Conservation (phyloP, 2,888 invertebrate species). For the Ecdyonurus torrentis region DNA sequence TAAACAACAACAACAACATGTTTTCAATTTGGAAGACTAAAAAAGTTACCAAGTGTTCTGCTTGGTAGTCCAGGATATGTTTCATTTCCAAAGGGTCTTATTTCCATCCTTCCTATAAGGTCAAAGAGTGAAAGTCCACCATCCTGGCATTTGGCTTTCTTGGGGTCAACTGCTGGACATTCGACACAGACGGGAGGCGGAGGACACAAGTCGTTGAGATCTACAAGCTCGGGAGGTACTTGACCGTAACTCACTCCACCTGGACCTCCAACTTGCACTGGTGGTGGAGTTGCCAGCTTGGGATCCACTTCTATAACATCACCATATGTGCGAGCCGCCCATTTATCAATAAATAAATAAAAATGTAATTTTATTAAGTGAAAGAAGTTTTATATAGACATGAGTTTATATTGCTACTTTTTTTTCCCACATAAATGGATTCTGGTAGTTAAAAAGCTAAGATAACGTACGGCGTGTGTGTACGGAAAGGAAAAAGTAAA, state of each 20-base stretch:
- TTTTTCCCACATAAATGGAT: not conserved
- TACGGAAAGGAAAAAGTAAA: not conserved
- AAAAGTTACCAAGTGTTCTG: conserved; percentile 31
- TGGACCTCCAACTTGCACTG: conserved; percentile 21
- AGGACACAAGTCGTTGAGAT: conserved; percentile 41
- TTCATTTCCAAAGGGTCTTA: conserved; percentile 37
- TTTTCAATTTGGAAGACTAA: no score
- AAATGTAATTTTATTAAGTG: no score
- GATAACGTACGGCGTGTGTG: not conserved
- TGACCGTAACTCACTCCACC: conserved; percentile 36
- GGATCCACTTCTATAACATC: conserved; percentile 26
- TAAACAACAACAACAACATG: no score
- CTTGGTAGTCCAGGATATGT: conserved; percentile 37
- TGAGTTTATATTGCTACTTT: no score
- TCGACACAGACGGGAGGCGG: conserved; percentile 40
- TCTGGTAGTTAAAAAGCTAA: not conserved
- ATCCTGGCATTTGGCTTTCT: conserved; percentile 36
- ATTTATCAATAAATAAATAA: no score
- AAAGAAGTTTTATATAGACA: no score
- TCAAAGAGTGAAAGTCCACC: conserved; percentile 39
- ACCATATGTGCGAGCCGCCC: not conserved
- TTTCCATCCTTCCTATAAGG: conserved; percentile 33
- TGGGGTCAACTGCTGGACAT: conserved; percentile 31
- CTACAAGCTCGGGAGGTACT: conserved; percentile 39
- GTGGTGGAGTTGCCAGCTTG: conserved; percentile 31